A percentile compares a stretch with the other conserved stretches of the same genome.
These are phyloP conservation scores for Argyra leucocephala DNA, from an alignment of 2,888 invertebrate genomes.

Conservation along the genomic window DNA sequence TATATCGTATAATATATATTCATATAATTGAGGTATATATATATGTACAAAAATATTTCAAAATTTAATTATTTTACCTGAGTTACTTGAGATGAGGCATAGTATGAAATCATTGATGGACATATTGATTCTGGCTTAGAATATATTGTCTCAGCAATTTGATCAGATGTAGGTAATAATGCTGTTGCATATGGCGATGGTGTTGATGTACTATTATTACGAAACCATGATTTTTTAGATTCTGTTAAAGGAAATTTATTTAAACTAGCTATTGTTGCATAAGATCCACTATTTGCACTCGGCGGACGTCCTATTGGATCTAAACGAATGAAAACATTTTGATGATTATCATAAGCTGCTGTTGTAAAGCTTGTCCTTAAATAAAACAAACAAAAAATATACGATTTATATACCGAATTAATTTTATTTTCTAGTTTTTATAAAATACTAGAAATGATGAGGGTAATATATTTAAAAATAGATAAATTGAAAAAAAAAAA, in stretches of 20 bases:
- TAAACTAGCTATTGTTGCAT: conserved; percentile 67
- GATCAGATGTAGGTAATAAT: conserved; percentile 44
- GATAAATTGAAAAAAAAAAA: too few relatives aligned
- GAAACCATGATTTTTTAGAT: conserved; percentile 23
- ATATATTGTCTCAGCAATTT: conserved; percentile 38
- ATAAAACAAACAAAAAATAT: neutral
- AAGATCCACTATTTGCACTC: conserved; percentile 60
- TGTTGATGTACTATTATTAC: conserved; percentile 31
- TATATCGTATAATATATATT: neutral
- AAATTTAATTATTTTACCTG: conserved; percentile 46
- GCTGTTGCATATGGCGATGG: conserved; percentile 57
- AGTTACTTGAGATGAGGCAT: conserved; percentile 69
- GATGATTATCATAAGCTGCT: conserved; percentile 58
- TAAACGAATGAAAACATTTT: conserved; percentile 58
- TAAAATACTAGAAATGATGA: too few relatives aligned
- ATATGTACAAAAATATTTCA: neutral
- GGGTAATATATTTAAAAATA: too few relatives aligned
- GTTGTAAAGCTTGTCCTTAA: conserved; percentile 59
- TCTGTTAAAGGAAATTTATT: conserved; percentile 53
- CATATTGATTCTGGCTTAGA: conserved; percentile 52
- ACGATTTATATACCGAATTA: too few relatives aligned
- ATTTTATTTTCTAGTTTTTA: too few relatives aligned
- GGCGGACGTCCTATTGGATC: conserved; percentile 56
- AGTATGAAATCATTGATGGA: conserved; percentile 60
- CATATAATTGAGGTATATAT: neutral